A percentile compares a stretch with the other conserved stretches of the same genome.
These are phyloP conservation scores for Agrotis puta DNA, from an alignment of 2,888 invertebrate species.

Conservation along the genomic window DNA sequence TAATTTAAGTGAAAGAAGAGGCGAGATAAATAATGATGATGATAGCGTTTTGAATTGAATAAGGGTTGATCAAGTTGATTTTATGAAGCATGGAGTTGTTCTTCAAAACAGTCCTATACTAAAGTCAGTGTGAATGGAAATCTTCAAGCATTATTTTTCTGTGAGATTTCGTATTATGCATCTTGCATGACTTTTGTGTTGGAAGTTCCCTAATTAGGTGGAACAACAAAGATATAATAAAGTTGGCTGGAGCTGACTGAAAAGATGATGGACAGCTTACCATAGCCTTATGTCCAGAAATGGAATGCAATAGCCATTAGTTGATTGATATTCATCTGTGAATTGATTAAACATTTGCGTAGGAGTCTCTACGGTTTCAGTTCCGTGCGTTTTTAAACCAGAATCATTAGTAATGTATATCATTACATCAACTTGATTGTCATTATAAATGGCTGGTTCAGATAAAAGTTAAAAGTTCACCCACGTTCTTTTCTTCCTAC, in stretches of 20 bases:
- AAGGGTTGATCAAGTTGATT: slow-evolving; percentile 28
- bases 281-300: not conserved
- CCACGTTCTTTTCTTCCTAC: slow-evolving; percentile 42
- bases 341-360: slow-evolving; percentile 9
- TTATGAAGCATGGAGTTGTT: not conserved
- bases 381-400: slow-evolving; percentile 7
- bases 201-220: not conserved
- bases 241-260: not conserved
- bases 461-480: slow-evolving; percentile 61
- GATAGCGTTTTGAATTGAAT: slow-evolving; percentile 36
- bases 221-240: not conserved
- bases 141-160: not conserved
- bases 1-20: slow-evolving; percentile 45
- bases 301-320: not conserved
- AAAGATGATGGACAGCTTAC: not conserved
- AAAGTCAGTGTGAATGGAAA: not conserved
- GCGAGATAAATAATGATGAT: slow-evolving; percentile 42
- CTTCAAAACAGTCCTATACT: not conserved
- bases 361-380: not conserved
- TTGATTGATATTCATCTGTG: slow-evolving; percentile 7
- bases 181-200: not conserved
- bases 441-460: slow-evolving; percentile 55
- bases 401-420: slow-evolving; percentile 36
- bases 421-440: slow-evolving; percentile 37
- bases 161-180: not conserved